A percentile compares a stretch with the other conserved stretches of the same genome.
These are phyloP conservation scores for Erebia palarica DNA, from an alignment of 2,888 invertebrate species.

Conservation along the genomic window DNA sequence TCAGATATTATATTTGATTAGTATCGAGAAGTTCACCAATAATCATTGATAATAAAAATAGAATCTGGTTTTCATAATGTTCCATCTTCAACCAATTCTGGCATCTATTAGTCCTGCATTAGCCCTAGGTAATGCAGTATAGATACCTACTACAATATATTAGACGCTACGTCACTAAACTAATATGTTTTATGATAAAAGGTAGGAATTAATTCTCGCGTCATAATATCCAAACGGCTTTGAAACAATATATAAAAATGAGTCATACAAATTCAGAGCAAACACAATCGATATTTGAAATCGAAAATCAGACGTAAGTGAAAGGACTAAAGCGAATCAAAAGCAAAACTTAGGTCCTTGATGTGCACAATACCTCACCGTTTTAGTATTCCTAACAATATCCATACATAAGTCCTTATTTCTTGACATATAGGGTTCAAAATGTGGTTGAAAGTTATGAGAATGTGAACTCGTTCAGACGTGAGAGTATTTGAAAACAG, in stretches of 20 bases:
- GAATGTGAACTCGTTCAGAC: constrained; percentile 37
- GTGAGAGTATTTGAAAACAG: constrained; percentile 49
- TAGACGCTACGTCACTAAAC: no score
- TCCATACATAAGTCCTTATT: constrained; percentile 11
- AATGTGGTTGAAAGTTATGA: constrained; percentile 3
- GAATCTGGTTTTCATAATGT: no score
- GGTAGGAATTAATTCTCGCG: no score
- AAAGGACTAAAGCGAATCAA: constrained; percentile 36
- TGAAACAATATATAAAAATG: neutral
- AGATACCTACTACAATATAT: no score
- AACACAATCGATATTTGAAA: constrained; percentile 28
- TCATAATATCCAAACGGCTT: no score
- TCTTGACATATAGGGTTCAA: neutral
- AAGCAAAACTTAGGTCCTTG: constrained; percentile 40
- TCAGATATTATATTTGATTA: no score
- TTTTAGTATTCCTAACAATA: constrained; percentile 24
- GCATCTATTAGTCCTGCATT: no score
- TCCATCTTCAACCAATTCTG: no score
- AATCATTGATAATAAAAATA: no score
- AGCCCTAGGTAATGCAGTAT: no score
- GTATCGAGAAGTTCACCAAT: no score
- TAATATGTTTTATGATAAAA: no score
- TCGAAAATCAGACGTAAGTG: constrained; percentile 37
- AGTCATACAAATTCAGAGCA: neutral
- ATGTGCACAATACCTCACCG: constrained; percentile 38